Conservation (phyloP, 1,140 invertebrate species). For the Ruditapes philippinarum region DNA sequence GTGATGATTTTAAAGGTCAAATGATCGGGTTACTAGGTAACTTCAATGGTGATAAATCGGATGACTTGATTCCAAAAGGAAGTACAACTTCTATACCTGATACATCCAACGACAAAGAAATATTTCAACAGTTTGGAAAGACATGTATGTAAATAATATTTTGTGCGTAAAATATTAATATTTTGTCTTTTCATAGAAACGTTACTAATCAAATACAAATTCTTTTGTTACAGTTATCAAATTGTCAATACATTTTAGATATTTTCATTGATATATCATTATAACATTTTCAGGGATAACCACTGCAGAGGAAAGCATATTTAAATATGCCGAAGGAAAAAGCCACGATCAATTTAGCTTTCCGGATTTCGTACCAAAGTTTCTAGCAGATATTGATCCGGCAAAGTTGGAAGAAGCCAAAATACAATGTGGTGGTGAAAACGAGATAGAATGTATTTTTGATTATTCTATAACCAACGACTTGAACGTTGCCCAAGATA, state of each 20-base stretch:
- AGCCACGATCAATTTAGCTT: conserved; percentile 46
- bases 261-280: too few relatives aligned
- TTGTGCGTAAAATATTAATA: too few relatives aligned
- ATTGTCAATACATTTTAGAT: too few relatives aligned
- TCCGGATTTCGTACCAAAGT: conserved; percentile 59
- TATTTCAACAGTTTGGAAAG: conserved; percentile 69
- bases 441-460: conserved; percentile 54
- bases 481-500: conserved; percentile 50
- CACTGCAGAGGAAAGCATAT: conserved; percentile 32
- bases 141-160: conserved; percentile 62
- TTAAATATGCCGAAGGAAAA: conserved; percentile 57
- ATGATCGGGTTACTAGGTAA: conserved; percentile 74
- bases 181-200: conserved; percentile 20
- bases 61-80: conserved; percentile 85
- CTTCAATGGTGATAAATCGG: conserved; percentile 67
- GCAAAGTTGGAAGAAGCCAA: not conserved
- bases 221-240: too few relatives aligned
- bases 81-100: conserved; percentile 57
- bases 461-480: conserved; percentile 67
- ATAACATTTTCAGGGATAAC: conserved; percentile 62
- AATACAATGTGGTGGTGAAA: conserved; percentile 50
- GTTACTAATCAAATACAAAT: too few relatives aligned
- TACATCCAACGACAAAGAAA: conserved; percentile 63
- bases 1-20: not conserved
- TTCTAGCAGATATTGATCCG: conserved; percentile 43